Evolutionary conservation across 2,888 invertebrate species (phyloP).

Genomic region (Ephialtes manifestator): DNA sequence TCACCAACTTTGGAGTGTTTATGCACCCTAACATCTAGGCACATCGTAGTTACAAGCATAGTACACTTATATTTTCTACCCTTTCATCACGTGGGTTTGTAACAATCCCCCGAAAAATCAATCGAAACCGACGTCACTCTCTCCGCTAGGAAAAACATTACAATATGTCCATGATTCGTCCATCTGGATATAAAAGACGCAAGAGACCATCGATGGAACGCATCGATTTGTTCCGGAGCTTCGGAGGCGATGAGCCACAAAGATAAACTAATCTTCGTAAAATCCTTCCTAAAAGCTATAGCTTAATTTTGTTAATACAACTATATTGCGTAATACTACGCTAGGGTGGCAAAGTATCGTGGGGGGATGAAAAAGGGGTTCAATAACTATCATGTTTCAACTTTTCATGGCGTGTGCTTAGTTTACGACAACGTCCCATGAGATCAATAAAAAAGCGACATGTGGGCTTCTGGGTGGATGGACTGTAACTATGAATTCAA

Average conservation of each 20-base stretch:
- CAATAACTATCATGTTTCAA: slow-evolving; percentile 62
- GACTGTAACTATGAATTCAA: neutral
- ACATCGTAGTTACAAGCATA: slow-evolving; percentile 16
- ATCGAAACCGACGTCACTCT: slow-evolving; percentile 47
- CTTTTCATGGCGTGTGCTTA: slow-evolving; percentile 18
- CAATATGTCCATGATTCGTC: slow-evolving; percentile 61
- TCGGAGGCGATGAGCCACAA: slow-evolving; percentile 36
- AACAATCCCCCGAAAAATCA: slow-evolving; percentile 58
- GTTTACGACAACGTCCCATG: slow-evolving; percentile 43
- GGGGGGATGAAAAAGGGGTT: slow-evolving; percentile 43
- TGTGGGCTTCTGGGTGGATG: slow-evolving; percentile 12
- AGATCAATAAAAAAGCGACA: slow-evolving; percentile 55
- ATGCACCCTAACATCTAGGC: slow-evolving; percentile 43
- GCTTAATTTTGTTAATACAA: slow-evolving; percentile 65
- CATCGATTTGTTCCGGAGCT: slow-evolving; percentile 58
- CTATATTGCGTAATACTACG: slow-evolving; percentile 11
- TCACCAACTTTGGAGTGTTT: slow-evolving; percentile 75
- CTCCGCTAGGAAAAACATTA: slow-evolving; percentile 33
- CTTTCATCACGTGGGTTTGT: slow-evolving; percentile 51
- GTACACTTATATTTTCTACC: slow-evolving; percentile 38
- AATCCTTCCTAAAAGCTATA: slow-evolving; percentile 61
- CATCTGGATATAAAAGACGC: slow-evolving; percentile 46
- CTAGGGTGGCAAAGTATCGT: slow-evolving; percentile 26
- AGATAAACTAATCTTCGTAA: slow-evolving; percentile 64
- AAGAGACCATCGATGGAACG: slow-evolving; percentile 22